Base-by-base conservation (phyloP, 2,888 invertebrate genomes). In the Margaritifera margaritifera region DNA sequence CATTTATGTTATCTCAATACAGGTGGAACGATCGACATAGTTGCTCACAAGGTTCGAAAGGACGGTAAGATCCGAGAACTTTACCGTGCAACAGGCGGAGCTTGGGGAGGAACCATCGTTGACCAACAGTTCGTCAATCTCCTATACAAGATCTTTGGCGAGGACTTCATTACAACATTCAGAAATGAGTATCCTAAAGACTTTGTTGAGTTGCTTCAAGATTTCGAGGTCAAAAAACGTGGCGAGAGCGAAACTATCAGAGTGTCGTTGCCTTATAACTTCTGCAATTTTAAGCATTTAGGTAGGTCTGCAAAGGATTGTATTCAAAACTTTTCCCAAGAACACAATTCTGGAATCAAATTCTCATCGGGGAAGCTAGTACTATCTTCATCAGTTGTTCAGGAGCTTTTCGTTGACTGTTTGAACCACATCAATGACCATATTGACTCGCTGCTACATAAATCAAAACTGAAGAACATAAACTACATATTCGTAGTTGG, bases 11-110 rank as follows among this genome's bases (percentile, higher is more conserved):
- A 15, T 42, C 15, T 56, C 27, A 22, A 68, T 74, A 25, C 77
- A 86, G 86, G 86, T 68, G 86, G 86, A 15, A 86, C 86, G 5
- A 85, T 86, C 20, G 86, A 86, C 60, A 84, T 84, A n/a, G 85
- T 85, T 22, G 85, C 85, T 3, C 86, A 86, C 79, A 85, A 86
- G 72, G 79, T 86, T 11, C 74, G 85, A 3, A 85, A 85, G 69
- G 85, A 85, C 66, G 82, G 83, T 0, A 77, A 83, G 6, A 83
- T 86, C 50, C 73, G 82, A 53, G 86, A 86, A 68, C 62, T 86
- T 57, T 85, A 85, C 72, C 79, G 85, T 19, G 86, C 86, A n/a
- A 86, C 84, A 11, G 86, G 86, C 15, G 86, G 86, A 0, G 86
- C 85, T 5, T 86, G 86, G 86, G 86, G 85, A 8, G 86, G 85